Base-by-base conservation (phyloP, 2,888 invertebrate genomes). In the Dryocosmus kuriphilus region DNA sequence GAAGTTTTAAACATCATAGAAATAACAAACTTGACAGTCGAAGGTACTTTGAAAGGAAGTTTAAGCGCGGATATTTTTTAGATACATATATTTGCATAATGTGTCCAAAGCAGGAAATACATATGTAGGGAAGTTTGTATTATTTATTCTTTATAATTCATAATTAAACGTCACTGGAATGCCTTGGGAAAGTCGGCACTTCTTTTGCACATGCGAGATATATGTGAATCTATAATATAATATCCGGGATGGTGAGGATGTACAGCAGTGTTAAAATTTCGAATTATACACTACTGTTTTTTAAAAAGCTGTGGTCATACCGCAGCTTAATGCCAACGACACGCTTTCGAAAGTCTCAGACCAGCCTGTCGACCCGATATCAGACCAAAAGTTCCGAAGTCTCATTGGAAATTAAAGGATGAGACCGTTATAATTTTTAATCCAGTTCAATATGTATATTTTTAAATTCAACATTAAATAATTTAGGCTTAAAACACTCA, bases 11-110 rank as follows among this genome's bases (percentile, higher is more conserved):
- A 24, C 77, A 75, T 71, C 41, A 67, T 22, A 30, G 62, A 73
- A 24, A 61, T 32, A 41, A n/a, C 27, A 63, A 51, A 32, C 76
- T 65, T 75, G 77, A 75, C 73, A 75, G 73, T 51, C 16, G 62
- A 62, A 41, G 38, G 51, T 61, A 75, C 41, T 61, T 65, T 46
- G 24, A 57, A 57, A 22, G 57, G 57, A 57, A 57, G 57, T 24
- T 24, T 57, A 11, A 14, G 4, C 24, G 55, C 3, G 9, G 55
- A 22, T 57, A 11, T 24, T 57, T 9, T 24, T 11, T 57, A 22
- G 0, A 22, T 0, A 9, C 11, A 35, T 35, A 11, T 57, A 24
- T 57, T 57, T 57, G 57, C 24, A 24, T 24, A 57, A 24, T 57
- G 14, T 27, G 4, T 57, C 24, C 9, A 24, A 57, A 24, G 24